Base-by-base conservation (phyloP, 2,113 vertebrate species). In the Bufo bufo region DNA sequence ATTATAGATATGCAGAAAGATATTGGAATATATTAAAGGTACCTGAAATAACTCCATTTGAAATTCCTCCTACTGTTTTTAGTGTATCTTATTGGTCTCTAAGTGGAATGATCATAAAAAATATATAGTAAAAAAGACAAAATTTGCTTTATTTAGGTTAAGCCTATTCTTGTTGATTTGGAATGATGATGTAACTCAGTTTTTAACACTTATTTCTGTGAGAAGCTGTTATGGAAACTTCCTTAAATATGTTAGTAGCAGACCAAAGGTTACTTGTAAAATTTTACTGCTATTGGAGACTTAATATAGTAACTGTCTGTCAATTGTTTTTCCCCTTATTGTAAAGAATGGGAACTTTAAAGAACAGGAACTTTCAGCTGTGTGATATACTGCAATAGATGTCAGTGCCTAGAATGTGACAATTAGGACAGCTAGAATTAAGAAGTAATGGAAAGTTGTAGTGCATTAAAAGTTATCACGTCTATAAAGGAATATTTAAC, bases 381-480 rank as follows among this genome's bases (percentile, higher is more conserved):
- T 11, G 4, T 49, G 59, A 19, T 82, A 56, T 13, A 33, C 54
- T 19, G 59, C 79, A 45, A 65, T 65, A 3, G 17, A 65, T 43
- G 63, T 82, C 6, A 49, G 58, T 13, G 45, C 45, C 49, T 65
- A 50, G 20, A 65, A 19, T 14, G 20, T n/a, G 17, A 82, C 43
- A 82, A 49, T 65, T 50, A 65, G n/a, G 78, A 81, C 78, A 81
- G 61, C 20, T 47, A 9, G 58, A 20, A 63, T 82, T 13, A 65
- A 4, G 3, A 50, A 82, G 80, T 71, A 84, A 84, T 71, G 11
- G n/a, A 84, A 71, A n/a, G 82, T 71, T 84, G n/a, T 23, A 84
- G 50, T 71, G 82, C 82, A 72, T 17, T 71, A 72, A 54, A 84
- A 72, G 82, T 71, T 54, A 72, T 84, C 65, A 56, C 82, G 43